Evolutionary conservation across 2,113 vertebrate genomes (phyloP), one percentile per base, ranked within the genome.

Genomic region (Ahaetulla prasina): DNA sequence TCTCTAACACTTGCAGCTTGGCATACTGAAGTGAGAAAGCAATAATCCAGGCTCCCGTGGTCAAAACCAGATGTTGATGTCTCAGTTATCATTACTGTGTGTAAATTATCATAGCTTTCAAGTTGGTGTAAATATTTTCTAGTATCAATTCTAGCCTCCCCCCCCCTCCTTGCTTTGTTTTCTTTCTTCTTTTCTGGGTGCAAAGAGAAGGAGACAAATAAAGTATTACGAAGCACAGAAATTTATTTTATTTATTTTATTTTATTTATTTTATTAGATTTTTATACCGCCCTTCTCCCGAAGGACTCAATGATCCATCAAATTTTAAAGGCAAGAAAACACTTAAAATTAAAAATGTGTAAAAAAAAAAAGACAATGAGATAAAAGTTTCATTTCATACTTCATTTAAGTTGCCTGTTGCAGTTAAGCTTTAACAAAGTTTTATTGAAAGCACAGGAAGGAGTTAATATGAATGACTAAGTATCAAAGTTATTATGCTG

Each of bases 31-130:
- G 87, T 92, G 87, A 7, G 27, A 92, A 92, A 92, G 57, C 92
- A 93, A 93, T 93, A 43, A 88, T 80, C 50, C 16, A 55, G 27
- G 23, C 50, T 57, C 50, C 89, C 43, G 39, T 91, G 43, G 85
- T 84, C 85, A 88, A 80, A 94, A 92, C 93, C 85, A 93, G 11
- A 93, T 94, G 84, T 60, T 93, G 89, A 52, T 93, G 52, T 90
- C 45, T 89, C 45, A 50, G 2, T 86, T 88, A 14, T 50, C 8
- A 92, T 85, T 87, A 1, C 1, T n/a, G 54, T 16, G 93, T 43
- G 57, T 35, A 88, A 85, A 93, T 89, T 84, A 91, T 39, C 49
- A 88, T 93, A 39, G 10, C 50, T 84, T 89, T 84, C 80, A 3
- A 53, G 49, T 45, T 54, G 43, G 80, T 30, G 20, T 35, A 2